Conservation (phyloP, 2,797 vertebrate genomes). For the Gambusia yucatana region DNA sequence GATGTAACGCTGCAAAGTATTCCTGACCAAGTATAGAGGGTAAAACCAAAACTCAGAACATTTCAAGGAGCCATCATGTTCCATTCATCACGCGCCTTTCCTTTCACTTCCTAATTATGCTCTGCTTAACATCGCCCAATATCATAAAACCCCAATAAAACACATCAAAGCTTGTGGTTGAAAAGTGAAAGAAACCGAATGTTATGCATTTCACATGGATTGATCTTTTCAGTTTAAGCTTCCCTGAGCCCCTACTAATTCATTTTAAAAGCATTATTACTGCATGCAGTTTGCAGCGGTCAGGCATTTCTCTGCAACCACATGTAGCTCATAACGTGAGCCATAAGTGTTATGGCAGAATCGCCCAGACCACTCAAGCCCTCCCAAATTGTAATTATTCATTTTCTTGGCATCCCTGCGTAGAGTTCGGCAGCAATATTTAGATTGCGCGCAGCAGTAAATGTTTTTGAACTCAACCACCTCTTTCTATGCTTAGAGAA, state of each 20-base stretch:
- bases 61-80: not conserved
- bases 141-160: not conserved
- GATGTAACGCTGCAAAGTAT: not conserved
- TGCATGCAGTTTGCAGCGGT: constrained; percentile 20
- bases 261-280: constrained; percentile 22
- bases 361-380: constrained; percentile 57
- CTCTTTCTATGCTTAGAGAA: constrained; percentile 37
- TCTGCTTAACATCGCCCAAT: not conserved
- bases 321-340: constrained; percentile 62
- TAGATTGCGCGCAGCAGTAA: constrained; percentile 56
- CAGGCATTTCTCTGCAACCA: constrained; percentile 44
- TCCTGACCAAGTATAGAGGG: no score
- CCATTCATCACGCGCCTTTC: not conserved
- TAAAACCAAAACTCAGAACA: not conserved
- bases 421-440: constrained; percentile 53
- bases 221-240: constrained; percentile 26
- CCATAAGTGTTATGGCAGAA: constrained; percentile 67
- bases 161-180: not conserved
- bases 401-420: constrained; percentile 57
- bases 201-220: not conserved
- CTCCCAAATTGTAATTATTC: constrained; percentile 59
- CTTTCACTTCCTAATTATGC: not conserved
- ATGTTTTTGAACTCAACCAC: constrained; percentile 66
- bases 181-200: not conserved
- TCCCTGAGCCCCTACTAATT: constrained; percentile 24